Conservation (phyloP, 2,888 invertebrate species). For the Apamea epomidion region DNA sequence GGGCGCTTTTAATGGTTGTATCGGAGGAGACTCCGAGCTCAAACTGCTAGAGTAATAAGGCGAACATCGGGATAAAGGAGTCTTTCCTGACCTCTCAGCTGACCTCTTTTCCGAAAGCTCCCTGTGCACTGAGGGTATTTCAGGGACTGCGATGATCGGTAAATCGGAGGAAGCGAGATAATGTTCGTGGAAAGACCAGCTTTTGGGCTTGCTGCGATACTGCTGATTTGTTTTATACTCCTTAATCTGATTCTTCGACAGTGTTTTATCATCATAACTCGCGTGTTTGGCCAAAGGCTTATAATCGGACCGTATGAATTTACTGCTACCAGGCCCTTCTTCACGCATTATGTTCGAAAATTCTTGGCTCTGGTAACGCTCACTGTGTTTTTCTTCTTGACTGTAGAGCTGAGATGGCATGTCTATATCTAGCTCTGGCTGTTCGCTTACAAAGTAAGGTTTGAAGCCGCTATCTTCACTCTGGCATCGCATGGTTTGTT, state of each 20-base stretch:
- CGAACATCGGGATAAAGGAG: conserved; percentile 92
- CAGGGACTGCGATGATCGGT: conserved; percentile 90
- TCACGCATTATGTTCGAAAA: conserved; percentile 89
- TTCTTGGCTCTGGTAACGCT: conserved; percentile 92
- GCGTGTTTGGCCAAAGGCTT: conserved; percentile 92
- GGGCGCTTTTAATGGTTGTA: conserved; percentile 92
- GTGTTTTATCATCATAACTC: conserved; percentile 92
- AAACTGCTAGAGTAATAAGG: conserved; percentile 94
- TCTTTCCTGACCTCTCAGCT: conserved; percentile 87
- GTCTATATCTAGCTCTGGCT: conserved; percentile 90
- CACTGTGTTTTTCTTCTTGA: conserved; percentile 91
- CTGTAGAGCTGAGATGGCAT: conserved; percentile 90
- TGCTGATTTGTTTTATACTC: conserved; percentile 91
- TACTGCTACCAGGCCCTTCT: conserved; percentile 74
- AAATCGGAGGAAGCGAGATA: conserved; percentile 90
- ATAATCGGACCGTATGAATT: conserved; percentile 89
- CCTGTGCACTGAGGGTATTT: conserved; percentile 85
- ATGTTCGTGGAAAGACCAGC: conserved; percentile 92
- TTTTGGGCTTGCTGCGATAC: conserved; percentile 90
- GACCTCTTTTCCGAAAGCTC: conserved; percentile 86
- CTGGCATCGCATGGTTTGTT: conserved; percentile 90
- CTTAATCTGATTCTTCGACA: conserved; percentile 92
- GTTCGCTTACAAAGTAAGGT: conserved; percentile 84
- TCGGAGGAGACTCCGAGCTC: conserved; percentile 93
- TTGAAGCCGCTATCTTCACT: conserved; percentile 91